Evolutionary conservation across 1,140 invertebrate genomes (phyloP).

Genomic region (Panonychus citri): DNA sequence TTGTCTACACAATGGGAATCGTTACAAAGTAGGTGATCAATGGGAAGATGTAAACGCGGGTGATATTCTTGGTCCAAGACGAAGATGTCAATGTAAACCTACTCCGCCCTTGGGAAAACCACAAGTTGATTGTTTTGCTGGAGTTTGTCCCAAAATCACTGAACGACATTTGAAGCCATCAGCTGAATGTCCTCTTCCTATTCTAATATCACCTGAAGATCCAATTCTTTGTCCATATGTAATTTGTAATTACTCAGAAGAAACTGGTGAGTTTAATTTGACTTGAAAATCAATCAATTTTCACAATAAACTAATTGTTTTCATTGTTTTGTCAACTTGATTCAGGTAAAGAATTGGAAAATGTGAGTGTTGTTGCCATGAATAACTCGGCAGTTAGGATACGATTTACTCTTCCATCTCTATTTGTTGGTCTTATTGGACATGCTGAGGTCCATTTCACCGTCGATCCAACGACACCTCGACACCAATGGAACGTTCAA

Average conservation of each 20-base stretch:
- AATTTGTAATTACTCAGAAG: conserved; percentile 16
- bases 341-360: conserved; percentile 14
- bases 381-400: conserved; percentile 51
- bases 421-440: conserved; percentile 34
- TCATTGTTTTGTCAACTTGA: not conserved
- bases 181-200: conserved; percentile 13
- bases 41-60: conserved; percentile 11
- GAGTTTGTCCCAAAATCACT: conserved; percentile 15
- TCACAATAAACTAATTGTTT: not conserved
- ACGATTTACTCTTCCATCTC: conserved; percentile 43
- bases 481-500: conserved; percentile 42
- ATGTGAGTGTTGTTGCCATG: conserved; percentile 28
- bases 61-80: not conserved
- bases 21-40: conserved; percentile 14
- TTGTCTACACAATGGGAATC: conserved; percentile 12
- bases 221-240: conserved; percentile 17
- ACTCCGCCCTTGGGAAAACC: conserved; percentile 7
- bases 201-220: conserved; percentile 15
- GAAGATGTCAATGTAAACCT: conserved; percentile 12
- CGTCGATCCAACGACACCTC: conserved; percentile 13
- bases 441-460: conserved; percentile 18
- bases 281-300: not conserved
- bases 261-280: conserved; percentile 10
- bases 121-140: conserved; percentile 13
- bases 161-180: conserved; percentile 12